A percentile compares a stretch with the other conserved stretches of the same genome.
Conservation (phyloP, 1,140 invertebrate species). For the Drosophila kohkoa region DNA sequence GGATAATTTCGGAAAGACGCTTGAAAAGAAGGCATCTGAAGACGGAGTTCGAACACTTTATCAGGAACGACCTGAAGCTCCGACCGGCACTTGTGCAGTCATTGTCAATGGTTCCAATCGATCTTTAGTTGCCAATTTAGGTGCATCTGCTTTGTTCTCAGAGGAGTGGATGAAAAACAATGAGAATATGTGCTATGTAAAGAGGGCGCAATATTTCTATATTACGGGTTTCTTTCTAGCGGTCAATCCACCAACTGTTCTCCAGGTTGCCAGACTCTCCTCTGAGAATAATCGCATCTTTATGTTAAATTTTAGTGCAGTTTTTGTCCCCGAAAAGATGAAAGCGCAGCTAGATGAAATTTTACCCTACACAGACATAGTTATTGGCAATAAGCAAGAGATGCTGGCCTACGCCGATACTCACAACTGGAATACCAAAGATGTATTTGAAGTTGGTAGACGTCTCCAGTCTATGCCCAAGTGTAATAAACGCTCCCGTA, state of each 20-base stretch:
- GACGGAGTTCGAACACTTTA: constrained; percentile 95
- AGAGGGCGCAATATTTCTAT: constrained; percentile 45
- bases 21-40: constrained; percentile 91
- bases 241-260: constrained; percentile 37
- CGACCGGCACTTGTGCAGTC: constrained; percentile 96
- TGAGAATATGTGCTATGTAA: constrained; percentile 46
- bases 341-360: constrained; percentile 23
- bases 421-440: constrained; percentile 46
- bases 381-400: constrained; percentile 68
- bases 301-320: constrained; percentile 65
- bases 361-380: constrained; percentile 48
- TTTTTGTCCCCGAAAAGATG: constrained; percentile 56
- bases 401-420: constrained; percentile 36
- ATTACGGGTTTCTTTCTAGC: constrained; percentile 68
- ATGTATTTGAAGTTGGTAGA: constrained; percentile 57
- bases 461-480: constrained; percentile 51
- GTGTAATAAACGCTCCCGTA: constrained; percentile 31
- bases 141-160: constrained; percentile 54
- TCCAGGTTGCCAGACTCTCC: constrained; percentile 18
- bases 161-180: constrained; percentile 54
- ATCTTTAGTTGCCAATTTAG: constrained; percentile 66
- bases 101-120: constrained; percentile 86
- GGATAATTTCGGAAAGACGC: constrained; percentile 95
- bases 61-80: constrained; percentile 89
- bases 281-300: constrained; percentile 28